Evolutionary conservation across 1,140 invertebrate genomes (phyloP), one percentile per base, ranked within the genome.

Genomic region (Argopecten irradians): DNA sequence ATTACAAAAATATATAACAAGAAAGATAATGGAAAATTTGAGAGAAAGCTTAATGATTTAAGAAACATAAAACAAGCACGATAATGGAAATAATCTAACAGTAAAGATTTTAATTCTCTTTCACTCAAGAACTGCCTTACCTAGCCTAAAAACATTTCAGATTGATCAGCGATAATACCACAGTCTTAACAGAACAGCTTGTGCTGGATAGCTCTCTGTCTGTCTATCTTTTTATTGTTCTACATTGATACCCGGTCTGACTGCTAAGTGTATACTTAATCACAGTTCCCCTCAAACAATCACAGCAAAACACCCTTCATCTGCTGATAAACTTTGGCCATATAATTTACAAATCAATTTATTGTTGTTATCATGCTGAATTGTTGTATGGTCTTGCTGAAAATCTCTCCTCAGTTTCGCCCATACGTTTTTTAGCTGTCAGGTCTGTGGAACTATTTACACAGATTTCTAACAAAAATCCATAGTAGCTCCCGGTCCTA

Each of bases 161-260:
- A 55, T 55, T 55, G 43, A 55, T 55, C 22, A 2, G 22, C 14
- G 22, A 19, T 55, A 55, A n/a, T 71, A 3, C 5, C 13, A 46
- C 1, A 28, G 2, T n/a, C 14, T 2, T n/a, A 71, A 2, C 8
- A 71, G 28, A 28, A 22, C 8, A 28, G 55, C 16, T 11, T 28
- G n/a, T n/a, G 28, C 28, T 71, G 55, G 55, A 71, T 3, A 71
- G 22, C n/a, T 7, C 11, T 5, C 22, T 28, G 7, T n/a, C 55
- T n/a, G 55, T n/a, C 55, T 71, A 71, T 71, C 55, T 71, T 71
- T 71, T 71, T 71, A 71, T 71, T 71, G 55, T 71, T n/a, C 55
- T n/a, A 71, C 55, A 71, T n/a, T 71, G 5, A 71, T 3, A 71
- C 55, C n/a, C 55, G n/a, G 55, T 71, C 55, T 71, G 55, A 71